Evolutionary conservation across 2,797 vertebrate species (phyloP).

Genomic region (Hemitrygon akajei): DNA sequence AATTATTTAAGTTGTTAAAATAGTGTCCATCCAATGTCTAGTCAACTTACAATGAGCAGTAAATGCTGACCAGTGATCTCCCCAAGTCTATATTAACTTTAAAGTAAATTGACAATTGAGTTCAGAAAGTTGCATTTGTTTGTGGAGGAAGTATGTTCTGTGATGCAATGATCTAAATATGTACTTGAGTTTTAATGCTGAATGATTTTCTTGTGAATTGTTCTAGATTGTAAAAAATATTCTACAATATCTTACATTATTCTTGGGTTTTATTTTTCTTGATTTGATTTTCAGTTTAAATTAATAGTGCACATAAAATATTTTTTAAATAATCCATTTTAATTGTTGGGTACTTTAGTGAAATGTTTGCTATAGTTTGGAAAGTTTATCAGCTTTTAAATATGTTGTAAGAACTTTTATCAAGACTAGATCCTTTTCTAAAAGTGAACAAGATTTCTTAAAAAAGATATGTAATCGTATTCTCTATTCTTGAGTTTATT

Average conservation of each 20-base stretch:
- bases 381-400: neutral
- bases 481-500: too few species aligned
- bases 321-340: too few species aligned
- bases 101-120: neutral
- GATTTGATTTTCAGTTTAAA: neutral
- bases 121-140: neutral
- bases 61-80: neutral
- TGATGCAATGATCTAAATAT: neutral
- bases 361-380: neutral
- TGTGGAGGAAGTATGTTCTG: neutral
- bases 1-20: too few species aligned
- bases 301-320: neutral
- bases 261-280: neutral
- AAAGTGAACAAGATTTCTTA: too few species aligned
- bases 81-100: neutral
- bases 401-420: neutral
- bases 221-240: neutral
- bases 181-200: neutral
- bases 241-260: too few species aligned
- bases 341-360: neutral
- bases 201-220: neutral
- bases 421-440: neutral
- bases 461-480: too few species aligned
- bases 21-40: too few species aligned
- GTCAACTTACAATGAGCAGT: neutral